Conservation (phyloP, 1,140 invertebrate species). For the Hesperophylax magnus region DNA sequence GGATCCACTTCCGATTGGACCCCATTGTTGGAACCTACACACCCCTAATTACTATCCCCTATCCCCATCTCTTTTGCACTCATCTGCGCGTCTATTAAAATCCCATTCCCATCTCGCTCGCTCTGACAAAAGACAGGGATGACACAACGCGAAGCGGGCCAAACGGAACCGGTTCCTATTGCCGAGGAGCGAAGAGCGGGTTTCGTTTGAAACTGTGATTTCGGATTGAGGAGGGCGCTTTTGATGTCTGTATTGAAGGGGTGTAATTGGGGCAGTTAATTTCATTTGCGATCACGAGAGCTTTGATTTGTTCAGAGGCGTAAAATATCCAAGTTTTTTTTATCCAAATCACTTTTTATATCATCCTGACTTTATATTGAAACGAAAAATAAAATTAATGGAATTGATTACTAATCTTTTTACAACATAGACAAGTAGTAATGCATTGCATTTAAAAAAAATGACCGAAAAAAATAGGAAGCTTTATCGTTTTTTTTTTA, state of each 20-base stretch:
- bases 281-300: conserved; percentile 5
- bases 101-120: conserved; percentile 9
- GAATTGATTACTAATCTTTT: too few species aligned
- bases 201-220: conserved; percentile 13
- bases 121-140: conserved; percentile 32
- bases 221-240: neutral
- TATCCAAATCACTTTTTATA: neutral
- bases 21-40: conserved; percentile 53
- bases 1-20: conserved; percentile 56
- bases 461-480: too few species aligned
- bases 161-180: neutral
- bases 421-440: too few species aligned
- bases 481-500: too few species aligned
- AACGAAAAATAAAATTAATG: neutral
- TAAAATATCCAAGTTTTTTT: neutral
- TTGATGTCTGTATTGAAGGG: conserved; percentile 14
- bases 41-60: conserved; percentile 52
- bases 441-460: too few species aligned
- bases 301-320: neutral
- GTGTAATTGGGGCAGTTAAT: conserved; percentile 30
- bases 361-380: neutral
- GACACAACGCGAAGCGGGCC: neutral
- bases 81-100: neutral
- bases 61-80: conserved; percentile 9
- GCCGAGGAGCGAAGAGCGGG: neutral